Evolutionary conservation across 2,113 vertebrate species (phyloP).

Genomic region (Antidorcas marsupialis): DNA sequence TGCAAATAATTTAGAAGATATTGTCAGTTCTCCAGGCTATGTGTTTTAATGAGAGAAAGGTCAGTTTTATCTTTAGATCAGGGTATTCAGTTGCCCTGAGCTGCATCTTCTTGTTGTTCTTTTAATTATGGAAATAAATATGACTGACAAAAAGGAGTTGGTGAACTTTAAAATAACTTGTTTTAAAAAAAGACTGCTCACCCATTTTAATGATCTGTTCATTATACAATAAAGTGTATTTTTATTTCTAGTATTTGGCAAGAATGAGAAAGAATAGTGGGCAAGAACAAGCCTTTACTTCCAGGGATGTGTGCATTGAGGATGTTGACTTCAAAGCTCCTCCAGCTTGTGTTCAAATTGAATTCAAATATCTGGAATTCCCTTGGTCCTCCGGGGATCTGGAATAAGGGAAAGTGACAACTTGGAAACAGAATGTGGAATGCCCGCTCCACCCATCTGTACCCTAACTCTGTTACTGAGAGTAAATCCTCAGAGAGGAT

Average conservation of each 20-base stretch:
- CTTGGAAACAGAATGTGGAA: background rate
- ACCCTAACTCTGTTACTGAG: background rate
- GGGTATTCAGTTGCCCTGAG: conserved; percentile 27
- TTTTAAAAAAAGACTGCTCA: background rate
- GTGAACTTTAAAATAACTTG: conserved; percentile 25
- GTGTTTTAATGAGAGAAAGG: conserved; percentile 8
- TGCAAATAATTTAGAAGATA: background rate
- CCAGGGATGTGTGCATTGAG: conserved; percentile 40
- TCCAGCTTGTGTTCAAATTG: conserved; percentile 49
- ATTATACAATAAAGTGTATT: conserved; percentile 28
- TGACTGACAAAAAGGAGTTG: background rate
- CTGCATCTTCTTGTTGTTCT: conserved; percentile 34
- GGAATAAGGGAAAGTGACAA: conserved; percentile 32
- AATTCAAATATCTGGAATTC: conserved; percentile 76
- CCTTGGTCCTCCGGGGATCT: conserved; percentile 59
- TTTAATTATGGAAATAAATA: conserved; percentile 67
- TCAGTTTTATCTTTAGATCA: conserved; percentile 52
- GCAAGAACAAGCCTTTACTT: conserved; percentile 1
- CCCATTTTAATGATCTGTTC: conserved; percentile 70
- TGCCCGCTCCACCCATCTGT: background rate
- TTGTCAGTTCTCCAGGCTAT: background rate
- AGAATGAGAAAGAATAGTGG: conserved; percentile 29
- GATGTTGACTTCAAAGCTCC: conserved; percentile 68
- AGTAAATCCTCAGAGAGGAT: background rate
- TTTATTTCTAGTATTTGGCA: conserved; percentile 59